A percentile compares a stretch with the other conserved stretches of the same genome.
Evolutionary conservation across 2,888 invertebrate genomes (phyloP).

Genomic region (Mesoligia furuncula): DNA sequence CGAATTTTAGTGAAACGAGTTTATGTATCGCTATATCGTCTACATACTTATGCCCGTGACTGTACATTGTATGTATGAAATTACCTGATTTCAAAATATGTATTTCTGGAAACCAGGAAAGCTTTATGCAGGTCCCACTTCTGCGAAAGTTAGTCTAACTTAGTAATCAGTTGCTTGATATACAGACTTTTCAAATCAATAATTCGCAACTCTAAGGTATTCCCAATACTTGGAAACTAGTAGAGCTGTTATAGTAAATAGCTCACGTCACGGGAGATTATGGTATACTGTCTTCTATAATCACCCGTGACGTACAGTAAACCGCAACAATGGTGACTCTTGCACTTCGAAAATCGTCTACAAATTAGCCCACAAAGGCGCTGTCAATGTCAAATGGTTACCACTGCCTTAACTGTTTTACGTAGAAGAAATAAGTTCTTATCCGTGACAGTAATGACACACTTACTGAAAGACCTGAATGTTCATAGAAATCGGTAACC

Average conservation of each 20-base stretch:
- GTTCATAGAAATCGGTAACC: constrained; percentile 21
- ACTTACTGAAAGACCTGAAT: background rate
- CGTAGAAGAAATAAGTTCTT: constrained; percentile 1
- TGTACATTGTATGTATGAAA: no score
- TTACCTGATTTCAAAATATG: no score
- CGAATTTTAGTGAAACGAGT: constrained; percentile 12
- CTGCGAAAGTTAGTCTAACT: background rate
- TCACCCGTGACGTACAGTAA: background rate
- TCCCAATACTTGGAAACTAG: constrained; percentile 9
- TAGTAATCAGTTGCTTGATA: no score
- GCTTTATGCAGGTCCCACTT: no score
- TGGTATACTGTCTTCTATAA: background rate
- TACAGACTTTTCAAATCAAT: background rate
- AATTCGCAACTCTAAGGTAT: background rate
- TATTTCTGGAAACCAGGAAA: background rate
- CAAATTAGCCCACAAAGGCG: no score
- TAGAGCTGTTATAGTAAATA: background rate
- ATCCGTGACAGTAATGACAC: constrained; percentile 10
- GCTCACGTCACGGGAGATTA: no score
- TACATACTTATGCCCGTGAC: no score
- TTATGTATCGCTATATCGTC: constrained; percentile 31
- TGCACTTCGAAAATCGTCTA: background rate
- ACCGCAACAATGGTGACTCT: background rate
- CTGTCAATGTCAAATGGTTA: background rate
- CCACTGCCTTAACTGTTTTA: background rate